Base-by-base conservation (phyloP, 2,797 vertebrate genomes). In the Silurus lanzhouensis region DNA sequence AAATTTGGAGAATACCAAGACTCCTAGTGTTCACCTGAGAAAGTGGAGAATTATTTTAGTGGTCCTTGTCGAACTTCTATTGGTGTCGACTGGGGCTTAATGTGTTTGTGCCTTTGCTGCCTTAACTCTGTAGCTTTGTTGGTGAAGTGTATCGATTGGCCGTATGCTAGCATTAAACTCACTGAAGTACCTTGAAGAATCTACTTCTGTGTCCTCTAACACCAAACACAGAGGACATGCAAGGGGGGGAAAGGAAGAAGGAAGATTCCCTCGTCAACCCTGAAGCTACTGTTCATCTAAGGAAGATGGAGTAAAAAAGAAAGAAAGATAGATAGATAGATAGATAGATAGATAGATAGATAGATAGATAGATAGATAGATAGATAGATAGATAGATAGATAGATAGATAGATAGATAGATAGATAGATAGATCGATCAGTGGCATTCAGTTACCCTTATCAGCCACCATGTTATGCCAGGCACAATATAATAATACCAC, bases 81-180 rank as follows among this genome's bases (percentile, higher is more conserved):
- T 84, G 89, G 87, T 75, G 84, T 84, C 68, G 85, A 87, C 84
- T 46, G 72, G 64, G 78, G 84, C 87, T 84, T 87, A 90, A 90
- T 88, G 87, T 78, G 89, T 86, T 87, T 88, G 89, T 83, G 82
- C 86, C 87, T 87, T 84, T 87, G 82, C 72, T 88, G 84, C 87
- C 71, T 87, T 83, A 87, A 88, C 87, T 84, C 85, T 78, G 71
- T 82, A 83, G 83, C 88, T 83, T 87, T 86, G 88, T 87, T 86
- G 88, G 84, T 88, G 89, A 88, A 89, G 88, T 75, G 83, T 89
- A 89, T 90, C 85, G 89, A 90, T 88, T 72, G 84, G 80, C 88
- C 82, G 88, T 89, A 66, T 68, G 66, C 86, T 82, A 68, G 85
- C 83, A 88, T 90, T 89, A 89, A 89, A 88, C 85, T 90, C 89